Evolutionary conservation across 2,888 invertebrate species (phyloP).

Genomic region (Alloplasta piceator): DNA sequence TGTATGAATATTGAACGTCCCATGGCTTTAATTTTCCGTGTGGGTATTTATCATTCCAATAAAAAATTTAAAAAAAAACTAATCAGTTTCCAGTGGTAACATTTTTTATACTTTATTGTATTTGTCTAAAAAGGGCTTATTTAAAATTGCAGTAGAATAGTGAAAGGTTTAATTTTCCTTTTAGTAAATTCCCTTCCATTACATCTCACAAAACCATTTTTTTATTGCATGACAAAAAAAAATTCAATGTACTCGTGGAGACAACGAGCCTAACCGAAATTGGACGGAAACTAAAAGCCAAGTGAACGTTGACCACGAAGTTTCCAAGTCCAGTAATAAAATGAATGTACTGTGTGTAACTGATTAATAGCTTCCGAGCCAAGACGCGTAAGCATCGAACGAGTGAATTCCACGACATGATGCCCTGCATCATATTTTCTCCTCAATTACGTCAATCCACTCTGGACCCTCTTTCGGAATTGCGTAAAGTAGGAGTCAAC

Average conservation of each 20-base stretch:
- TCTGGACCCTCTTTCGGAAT: conserved; percentile 75
- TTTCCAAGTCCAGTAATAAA: conserved; percentile 45
- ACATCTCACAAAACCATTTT: background rate
- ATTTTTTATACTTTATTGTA: too few relatives aligned
- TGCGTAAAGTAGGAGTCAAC: conserved; percentile 52
- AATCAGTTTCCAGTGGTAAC: too few relatives aligned
- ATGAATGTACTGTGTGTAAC: conserved; percentile 45
- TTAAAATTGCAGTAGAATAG: too few relatives aligned
- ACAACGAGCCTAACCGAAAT: background rate
- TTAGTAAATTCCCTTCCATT: too few relatives aligned
- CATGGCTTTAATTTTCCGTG: too few relatives aligned
- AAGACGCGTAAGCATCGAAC: conserved; percentile 54
- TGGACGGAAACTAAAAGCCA: background rate
- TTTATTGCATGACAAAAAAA: background rate
- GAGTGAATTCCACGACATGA: conserved; percentile 68
- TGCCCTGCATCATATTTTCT: conserved; percentile 81
- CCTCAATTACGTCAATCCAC: conserved; percentile 83
- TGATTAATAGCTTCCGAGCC: conserved; percentile 64
- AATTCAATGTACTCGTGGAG: background rate
- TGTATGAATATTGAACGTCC: too few relatives aligned
- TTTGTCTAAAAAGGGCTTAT: too few relatives aligned
- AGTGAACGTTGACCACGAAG: conserved; percentile 30
- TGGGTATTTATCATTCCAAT: too few relatives aligned
- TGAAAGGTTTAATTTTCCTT: too few relatives aligned
- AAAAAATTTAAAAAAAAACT: too few relatives aligned